Percentiles rank a stretch among this genome's conserved stretches.
phyloP scores from a whole-genome alignment of 1,140 invertebrate species.

The Tribolium castaneum region DNA sequence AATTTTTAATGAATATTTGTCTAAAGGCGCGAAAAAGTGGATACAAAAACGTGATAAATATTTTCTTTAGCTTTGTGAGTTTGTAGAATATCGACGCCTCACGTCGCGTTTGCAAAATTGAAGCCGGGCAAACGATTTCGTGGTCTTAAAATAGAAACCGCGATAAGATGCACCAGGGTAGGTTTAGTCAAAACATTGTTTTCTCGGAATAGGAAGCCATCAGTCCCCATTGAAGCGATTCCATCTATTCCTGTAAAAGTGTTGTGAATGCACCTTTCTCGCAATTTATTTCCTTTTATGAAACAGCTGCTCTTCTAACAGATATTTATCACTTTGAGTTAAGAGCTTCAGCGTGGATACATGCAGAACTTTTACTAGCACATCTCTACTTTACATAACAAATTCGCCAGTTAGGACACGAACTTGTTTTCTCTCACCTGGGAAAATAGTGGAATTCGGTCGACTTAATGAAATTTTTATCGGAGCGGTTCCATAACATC shows the following conservation, averaged over 20 bases:
- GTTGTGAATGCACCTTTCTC: slow-evolving; percentile 29
- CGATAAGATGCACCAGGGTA: slow-evolving; percentile 20
- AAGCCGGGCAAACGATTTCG: background rate
- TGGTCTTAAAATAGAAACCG: slow-evolving; percentile 3
- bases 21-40: too few relatives aligned
- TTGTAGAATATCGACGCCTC: background rate
- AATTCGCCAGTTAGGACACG: slow-evolving; percentile 5
- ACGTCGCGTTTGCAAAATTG: background rate
- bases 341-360: slow-evolving; percentile 22
- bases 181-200: slow-evolving; percentile 34
- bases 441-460: slow-evolving; percentile 8
- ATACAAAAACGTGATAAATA: background rate
- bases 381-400: slow-evolving; percentile 8
- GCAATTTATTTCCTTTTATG: slow-evolving; percentile 34
- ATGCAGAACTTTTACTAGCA: slow-evolving; percentile 8
- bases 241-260: slow-evolving; percentile 29
- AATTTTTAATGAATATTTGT: too few relatives aligned
- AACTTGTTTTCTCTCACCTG: background rate
- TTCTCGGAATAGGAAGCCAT: slow-evolving; percentile 25
- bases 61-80: too few relatives aligned
- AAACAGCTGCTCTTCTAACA: slow-evolving; percentile 33
- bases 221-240: slow-evolving; percentile 24
- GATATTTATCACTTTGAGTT: slow-evolving; percentile 36
- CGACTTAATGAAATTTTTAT: slow-evolving; percentile 39
- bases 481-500: slow-evolving; percentile 30